phyloP scores from a whole-genome alignment of 2,888 invertebrate species.

The Xanthia togata region DNA sequence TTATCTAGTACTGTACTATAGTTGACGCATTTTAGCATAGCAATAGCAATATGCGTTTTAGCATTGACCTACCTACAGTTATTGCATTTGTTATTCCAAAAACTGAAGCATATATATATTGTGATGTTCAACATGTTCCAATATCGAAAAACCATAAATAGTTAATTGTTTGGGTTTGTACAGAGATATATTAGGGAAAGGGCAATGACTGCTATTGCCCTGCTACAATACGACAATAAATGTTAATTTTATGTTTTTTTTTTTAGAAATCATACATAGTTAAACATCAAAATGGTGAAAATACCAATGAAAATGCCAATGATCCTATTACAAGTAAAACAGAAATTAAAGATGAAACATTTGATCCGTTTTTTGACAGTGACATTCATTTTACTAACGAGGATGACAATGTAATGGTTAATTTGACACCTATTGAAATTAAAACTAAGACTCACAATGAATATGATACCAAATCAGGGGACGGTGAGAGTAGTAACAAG shows the following conservation, averaged over 20 bases:
- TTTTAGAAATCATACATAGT: slow-evolving; percentile 35
- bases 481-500: not conserved
- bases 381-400: not conserved
- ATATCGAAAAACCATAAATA: no score
- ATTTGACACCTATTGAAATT: not conserved
- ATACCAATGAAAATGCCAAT: not conserved
- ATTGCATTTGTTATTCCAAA: not conserved
- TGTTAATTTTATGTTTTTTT: not conserved
- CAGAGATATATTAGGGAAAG: no score
- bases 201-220: no score
- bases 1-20: not conserved
- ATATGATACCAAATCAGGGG: not conserved
- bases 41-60: not conserved
- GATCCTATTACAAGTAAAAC: not conserved
- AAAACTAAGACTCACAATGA: slow-evolving; percentile 22
- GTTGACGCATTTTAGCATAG: not conserved
- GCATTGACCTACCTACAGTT: not conserved
- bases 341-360: slow-evolving; percentile 19
- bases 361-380: not conserved
- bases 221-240: no score
- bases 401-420: not conserved
- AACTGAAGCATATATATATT: no score
- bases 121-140: no score
- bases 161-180: no score
- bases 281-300: slow-evolving; percentile 1